Percentiles rank a stretch among this genome's conserved stretches.
phyloP scores from a whole-genome alignment of 2,113 vertebrate genomes.

The Argyrosomus japonicus region DNA sequence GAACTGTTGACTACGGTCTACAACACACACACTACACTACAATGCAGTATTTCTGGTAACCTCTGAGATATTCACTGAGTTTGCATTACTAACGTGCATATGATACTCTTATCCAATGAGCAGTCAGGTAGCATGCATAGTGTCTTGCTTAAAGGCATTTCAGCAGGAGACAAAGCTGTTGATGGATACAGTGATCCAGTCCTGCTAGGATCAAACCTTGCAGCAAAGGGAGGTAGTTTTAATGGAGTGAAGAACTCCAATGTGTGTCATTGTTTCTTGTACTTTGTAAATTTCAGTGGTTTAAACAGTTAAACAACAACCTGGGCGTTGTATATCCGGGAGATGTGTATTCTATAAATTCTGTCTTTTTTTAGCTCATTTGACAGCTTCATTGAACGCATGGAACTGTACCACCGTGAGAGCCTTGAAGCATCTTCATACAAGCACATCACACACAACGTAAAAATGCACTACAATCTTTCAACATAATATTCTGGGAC shows the following conservation, averaged over 20 bases:
- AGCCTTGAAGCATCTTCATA: neutral
- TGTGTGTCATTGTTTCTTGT: neutral
- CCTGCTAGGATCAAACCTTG: neutral
- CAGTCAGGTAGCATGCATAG: neutral
- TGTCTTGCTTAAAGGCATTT: neutral
- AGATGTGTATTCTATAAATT: neutral
- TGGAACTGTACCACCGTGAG: no score
- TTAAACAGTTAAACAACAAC: neutral
- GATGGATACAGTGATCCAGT: neutral
- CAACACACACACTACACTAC: conserved; percentile 6
- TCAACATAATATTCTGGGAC: neutral
- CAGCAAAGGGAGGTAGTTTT: neutral
- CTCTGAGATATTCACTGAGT: conserved; percentile 3
- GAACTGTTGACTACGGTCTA: neutral
- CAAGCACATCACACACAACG: neutral
- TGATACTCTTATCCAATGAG: neutral
- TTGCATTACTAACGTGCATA: neutral
- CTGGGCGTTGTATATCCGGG: no score
- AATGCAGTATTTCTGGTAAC: conserved; percentile 10
- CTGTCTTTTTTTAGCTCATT: neutral
- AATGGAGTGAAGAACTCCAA: neutral
- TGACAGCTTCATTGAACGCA: neutral
- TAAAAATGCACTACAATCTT: neutral
- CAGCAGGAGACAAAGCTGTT: neutral
- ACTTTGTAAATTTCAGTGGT: neutral